Evolutionary conservation across 2,113 vertebrate species (phyloP), one percentile per base, ranked within the genome.

Genomic region (Eupsittula cactorum): DNA sequence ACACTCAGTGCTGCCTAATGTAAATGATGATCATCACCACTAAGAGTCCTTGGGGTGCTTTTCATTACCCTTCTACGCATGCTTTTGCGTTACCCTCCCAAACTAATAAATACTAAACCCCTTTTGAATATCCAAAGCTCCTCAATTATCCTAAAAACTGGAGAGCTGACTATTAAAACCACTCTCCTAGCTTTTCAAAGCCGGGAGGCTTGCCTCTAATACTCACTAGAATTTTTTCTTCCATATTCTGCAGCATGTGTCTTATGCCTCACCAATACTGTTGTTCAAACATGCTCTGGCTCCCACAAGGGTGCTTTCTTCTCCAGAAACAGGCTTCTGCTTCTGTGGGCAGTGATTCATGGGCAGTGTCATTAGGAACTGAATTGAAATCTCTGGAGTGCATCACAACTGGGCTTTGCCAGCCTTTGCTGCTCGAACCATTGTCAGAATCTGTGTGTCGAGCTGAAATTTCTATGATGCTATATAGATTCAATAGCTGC

Each of bases 401-500:
- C 81, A 77, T 94, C 88, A 59, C 63, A 81, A 47, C 75, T 64
- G 53, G 7, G 13, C 44, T 64, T 83, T 84, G 44, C 59, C 84
- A 78, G 39, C 46, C 31, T 50, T 69, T 69, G 52, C 71, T 82
- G 11, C 50, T 50, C 74, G 53, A 95, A 86, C 90, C 63, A 68
- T 62, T 92, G 16, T 9, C 82, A 77, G 77, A 79, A 75, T 95
- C 88, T 37, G 44, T 67, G 75, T n/a, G 78, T 82, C 11, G 31
- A 85, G 91, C 64, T 96, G 93, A 95, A 97, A 95, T 96, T 93
- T 96, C 96, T 94, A 57, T 96, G 95, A 96, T 14, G 7, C 80
- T 91, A 91, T 97, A 86, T 86, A 92, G 91, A 94, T 98, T 96
- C 98, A 97, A 97, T 95, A 96, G 96, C 81, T 93, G 86, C 95